Evolutionary conservation across 2,113 vertebrate genomes (phyloP), one percentile per base, ranked within the genome.

Genomic region (Symphodus melops): DNA sequence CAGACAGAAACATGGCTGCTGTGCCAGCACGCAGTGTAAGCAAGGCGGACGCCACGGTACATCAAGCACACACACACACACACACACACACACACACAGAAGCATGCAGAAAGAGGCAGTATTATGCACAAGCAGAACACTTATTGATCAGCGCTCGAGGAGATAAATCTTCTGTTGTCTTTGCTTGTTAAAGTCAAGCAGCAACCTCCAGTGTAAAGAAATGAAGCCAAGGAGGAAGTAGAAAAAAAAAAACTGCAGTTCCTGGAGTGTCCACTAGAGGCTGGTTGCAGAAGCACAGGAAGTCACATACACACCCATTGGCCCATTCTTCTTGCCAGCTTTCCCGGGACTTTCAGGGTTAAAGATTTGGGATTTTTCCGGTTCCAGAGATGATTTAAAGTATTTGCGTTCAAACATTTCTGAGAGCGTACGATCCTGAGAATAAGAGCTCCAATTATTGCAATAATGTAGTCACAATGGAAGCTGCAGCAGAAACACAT

Each of bases 21-120:
- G 36, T 64, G 78, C 70, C 61, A 53, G 81, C 59, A n/a, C 23
- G 14, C 81, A 75, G 59, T 81, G 79, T 87, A 85, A 83, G 83
- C 83, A 86, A 60, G 42, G 64, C 72, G 71, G 63, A 60, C 17
- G 52, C 36, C 68, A 60, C 42, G 10, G 65, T 82, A 82, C 75
- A 85, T 88, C 88, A 86, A 54, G 65, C n/a, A 21, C 59, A 23
- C 11, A 42, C 39, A 42, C 37, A 60, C 56, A 10, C 17, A 46
- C 37, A 36, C 36, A 51, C 28, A 61, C 8, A 46, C 17, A 52
- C 12, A 54, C 55, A 60, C 19, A 41, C 58, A 39, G n/a, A 60
- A 9, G 33, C 20, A 25, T 19, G 17, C 53, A 55, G 19, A 54
- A 20, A 19, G 19, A n/a, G 8, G 13, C 10, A 52, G 68, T 25